Percentiles rank a stretch among this genome's conserved stretches.
Conservation (phyloP, 2,113 vertebrate genomes). For the Lipophrys pholis region DNA sequence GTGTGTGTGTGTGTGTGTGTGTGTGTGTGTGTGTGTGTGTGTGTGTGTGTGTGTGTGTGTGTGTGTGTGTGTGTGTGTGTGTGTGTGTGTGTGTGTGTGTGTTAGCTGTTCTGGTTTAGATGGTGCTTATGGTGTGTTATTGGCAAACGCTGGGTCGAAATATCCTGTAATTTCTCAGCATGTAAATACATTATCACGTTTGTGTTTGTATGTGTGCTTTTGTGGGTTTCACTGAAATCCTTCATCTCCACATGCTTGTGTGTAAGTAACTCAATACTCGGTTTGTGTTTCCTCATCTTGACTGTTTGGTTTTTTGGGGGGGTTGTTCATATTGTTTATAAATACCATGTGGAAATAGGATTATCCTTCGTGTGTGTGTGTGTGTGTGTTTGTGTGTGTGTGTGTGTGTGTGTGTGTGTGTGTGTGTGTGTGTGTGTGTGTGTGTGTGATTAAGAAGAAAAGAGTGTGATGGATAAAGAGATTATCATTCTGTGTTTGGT, state of each 20-base stretch:
- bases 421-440: not conserved
- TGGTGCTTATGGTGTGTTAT: constrained; percentile 72
- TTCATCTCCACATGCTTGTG: constrained; percentile 9
- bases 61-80: too few relatives aligned
- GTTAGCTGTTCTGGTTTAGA: constrained; percentile 47
- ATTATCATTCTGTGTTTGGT: constrained; percentile 50
- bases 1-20: not conserved
- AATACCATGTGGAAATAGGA: constrained; percentile 41
- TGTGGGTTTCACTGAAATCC: constrained; percentile 11
- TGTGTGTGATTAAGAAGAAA: constrained; percentile 14
- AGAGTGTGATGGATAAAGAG: constrained; percentile 36
- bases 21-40: too few relatives aligned
- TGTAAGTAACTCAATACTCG: constrained; percentile 14
- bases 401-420: not conserved
- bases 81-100: too few relatives aligned
- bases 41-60: too few relatives aligned
- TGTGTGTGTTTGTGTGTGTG: constrained; percentile 24
- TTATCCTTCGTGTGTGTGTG: constrained; percentile 20
- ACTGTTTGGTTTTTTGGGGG: constrained; percentile 18
- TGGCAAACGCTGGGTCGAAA: constrained; percentile 52
- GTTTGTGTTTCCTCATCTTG: constrained; percentile 29
- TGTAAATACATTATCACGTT: constrained; percentile 8
- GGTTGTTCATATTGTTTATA: constrained; percentile 33
- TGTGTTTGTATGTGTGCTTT: not conserved
- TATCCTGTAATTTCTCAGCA: constrained; percentile 39